Conservation (phyloP, 2,797 vertebrate genomes). For the Myotis pilosus region DNA sequence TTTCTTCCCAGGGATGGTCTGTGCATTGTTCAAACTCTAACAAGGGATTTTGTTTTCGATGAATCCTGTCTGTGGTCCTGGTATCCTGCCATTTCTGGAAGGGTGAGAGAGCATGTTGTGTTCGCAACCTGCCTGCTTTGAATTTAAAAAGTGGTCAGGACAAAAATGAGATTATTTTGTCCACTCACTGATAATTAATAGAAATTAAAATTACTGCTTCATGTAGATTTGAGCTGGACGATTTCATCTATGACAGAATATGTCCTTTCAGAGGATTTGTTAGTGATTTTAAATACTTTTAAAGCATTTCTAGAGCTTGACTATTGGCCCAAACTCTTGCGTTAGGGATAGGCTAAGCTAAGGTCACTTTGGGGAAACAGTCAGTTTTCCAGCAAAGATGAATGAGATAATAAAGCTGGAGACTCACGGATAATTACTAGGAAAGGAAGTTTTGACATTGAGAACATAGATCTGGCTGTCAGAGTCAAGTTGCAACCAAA, state of each 20-base stretch:
- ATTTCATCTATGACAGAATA: background rate
- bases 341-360: background rate
- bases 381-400: background rate
- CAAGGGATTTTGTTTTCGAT: background rate
- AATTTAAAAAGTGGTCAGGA: slow-evolving; percentile 41
- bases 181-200: slow-evolving; percentile 47
- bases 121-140: background rate
- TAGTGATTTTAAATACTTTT: slow-evolving; percentile 8
- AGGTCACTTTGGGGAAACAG: background rate
- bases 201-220: slow-evolving; percentile 31
- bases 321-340: background rate
- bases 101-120: background rate
- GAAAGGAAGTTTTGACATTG: background rate
- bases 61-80: background rate
- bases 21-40: background rate
- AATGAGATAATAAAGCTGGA: background rate
- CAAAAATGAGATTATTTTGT: slow-evolving; percentile 24
- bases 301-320: slow-evolving; percentile 24
- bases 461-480: background rate
- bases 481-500: background rate
- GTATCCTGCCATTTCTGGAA: background rate
- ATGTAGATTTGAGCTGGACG: background rate
- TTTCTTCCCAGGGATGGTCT: background rate
- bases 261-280: background rate
- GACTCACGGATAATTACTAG: background rate